phyloP scores from a whole-genome alignment of 2,888 invertebrate species.

The Flexamia atlantica region DNA sequence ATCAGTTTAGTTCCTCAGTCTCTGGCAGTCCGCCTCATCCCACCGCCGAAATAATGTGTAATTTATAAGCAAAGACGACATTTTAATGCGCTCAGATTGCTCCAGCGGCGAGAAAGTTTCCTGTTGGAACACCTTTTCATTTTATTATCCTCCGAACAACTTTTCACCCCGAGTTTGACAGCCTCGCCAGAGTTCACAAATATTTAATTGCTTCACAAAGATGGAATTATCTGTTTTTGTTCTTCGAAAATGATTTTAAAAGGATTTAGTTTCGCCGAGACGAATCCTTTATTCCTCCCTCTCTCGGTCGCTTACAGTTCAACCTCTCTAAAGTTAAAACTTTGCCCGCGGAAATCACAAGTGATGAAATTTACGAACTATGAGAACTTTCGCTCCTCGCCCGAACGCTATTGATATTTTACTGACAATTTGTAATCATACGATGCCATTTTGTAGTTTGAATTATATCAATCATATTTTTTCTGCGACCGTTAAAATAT shows the following conservation, averaged over 20 bases:
- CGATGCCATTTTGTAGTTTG: too few species aligned
- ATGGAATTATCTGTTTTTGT: conserved; percentile 59
- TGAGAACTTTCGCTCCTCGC: conserved; percentile 5
- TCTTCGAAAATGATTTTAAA: conserved; percentile 55
- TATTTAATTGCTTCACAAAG: conserved; percentile 59
- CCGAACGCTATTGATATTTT: neutral
- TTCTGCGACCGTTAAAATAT: too few species aligned
- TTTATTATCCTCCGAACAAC: conserved; percentile 35
- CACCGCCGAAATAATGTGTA: conserved; percentile 33
- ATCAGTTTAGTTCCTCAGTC: too few species aligned
- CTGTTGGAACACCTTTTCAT: conserved; percentile 58
- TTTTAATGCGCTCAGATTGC: conserved; percentile 56
- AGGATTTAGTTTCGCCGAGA: conserved; percentile 34
- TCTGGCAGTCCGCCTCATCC: too few species aligned
- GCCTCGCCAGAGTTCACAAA: conserved; percentile 47
- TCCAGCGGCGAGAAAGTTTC: conserved; percentile 33
- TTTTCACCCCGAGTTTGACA: conserved; percentile 45
- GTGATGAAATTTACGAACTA: neutral
- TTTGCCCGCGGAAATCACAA: conserved; percentile 24
- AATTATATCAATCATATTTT: too few species aligned
- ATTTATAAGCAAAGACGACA: conserved; percentile 63
- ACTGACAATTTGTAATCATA: too few species aligned
- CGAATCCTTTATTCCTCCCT: conserved; percentile 11
- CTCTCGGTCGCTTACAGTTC: conserved; percentile 21
- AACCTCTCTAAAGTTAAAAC: conserved; percentile 8